Evolutionary conservation across 2,797 vertebrate genomes (phyloP), one percentile per base, ranked within the genome.

Genomic region (Bufotes viridis): DNA sequence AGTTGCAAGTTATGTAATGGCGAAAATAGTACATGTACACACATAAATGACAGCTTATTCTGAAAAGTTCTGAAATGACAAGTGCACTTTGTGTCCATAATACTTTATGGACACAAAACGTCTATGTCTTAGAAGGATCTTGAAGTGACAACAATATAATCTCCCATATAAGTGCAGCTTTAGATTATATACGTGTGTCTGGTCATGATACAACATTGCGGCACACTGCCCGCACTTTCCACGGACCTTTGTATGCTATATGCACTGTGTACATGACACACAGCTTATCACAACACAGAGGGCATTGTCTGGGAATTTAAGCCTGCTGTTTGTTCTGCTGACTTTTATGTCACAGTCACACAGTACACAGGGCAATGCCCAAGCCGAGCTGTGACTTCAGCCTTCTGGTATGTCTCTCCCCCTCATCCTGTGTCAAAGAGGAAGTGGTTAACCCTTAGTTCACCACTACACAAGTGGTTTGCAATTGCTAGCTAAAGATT

Each of bases 291-390:
- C 79, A 85, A 81, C 87, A 89, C 60, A 89, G 70, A 85, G 84
- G 83, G 24, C 79, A 80, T 85, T 85, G 87, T 89, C 84, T 85
- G 78, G 79, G 84, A 85, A 86, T 89, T 63, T 86, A 51, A 81
- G 78, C 18, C 26, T 58, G 72, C 42, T 89, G 87, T 89, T 89
- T 89, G 83, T 82, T 89, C 87, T 82, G 58, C 87, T 69, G 60
- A 67, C 83, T 84, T 87, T 74, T 81, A 53, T 89, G 87, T 89
- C 87, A 89, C 78, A 85, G 82, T 86, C 87, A 75, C 83, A 65
- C 78, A 81, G 87, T 70, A 42, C 78, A 86, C 70, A 89, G 87
- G 87, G 87, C 87, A 89, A 89, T 89, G 87, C 82, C 87, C 87
- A 85, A 81, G 60, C 84, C 22, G 67, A 49, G 26, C 78, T 82